Evolutionary conservation across 1,140 invertebrate genomes (phyloP), one percentile per base, ranked within the genome.

Genomic region (Eumaeus atala): DNA sequence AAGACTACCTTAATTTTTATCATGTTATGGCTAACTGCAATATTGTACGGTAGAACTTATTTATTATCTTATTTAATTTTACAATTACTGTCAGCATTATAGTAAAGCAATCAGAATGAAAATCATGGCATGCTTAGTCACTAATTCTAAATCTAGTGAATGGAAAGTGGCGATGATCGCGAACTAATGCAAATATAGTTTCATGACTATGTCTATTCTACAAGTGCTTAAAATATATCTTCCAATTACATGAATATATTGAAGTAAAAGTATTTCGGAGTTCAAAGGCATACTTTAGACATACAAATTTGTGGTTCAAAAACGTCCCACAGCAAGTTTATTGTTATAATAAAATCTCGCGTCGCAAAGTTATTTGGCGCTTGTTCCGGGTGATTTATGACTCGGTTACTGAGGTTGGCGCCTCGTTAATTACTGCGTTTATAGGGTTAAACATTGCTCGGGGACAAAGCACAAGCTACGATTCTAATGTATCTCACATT

Each of bases 331-430:
- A 28, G 38, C 48, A 63, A 66, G 55, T 80, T 81, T 81, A 84
- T 83, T 74, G 72, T 78, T 77, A 71, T 74, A 72, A 80, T 81
- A 84, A 84, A 84, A 73, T 75, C 64, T 68, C 54, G 50, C 56
- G 55, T 53, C 50, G 64, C 53, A 21, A 74, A 77, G 73, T 80
- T 74, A 77, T 83, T 73, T 65, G 67, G 61, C 65, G 64, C 66
- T 70, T 69, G 64, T 71, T 70, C 44, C 21, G 44, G 51, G 48
- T 75, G 77, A 83, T 80, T 83, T 80, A 83, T 62, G 17, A 58
- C 37, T 34, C 58, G 44, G 8, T 14, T 40, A 42, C 17, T 55
- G 55, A 58, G 59, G 33, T 59, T 44, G 67, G 67, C 67, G 56
- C 57, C 61, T 67, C 64, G 61, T 72, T 70, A 60, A 51, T 49